Evolutionary conservation across 2,113 vertebrate genomes (phyloP).

Genomic region (mouse (Mus musculus)): DNA sequence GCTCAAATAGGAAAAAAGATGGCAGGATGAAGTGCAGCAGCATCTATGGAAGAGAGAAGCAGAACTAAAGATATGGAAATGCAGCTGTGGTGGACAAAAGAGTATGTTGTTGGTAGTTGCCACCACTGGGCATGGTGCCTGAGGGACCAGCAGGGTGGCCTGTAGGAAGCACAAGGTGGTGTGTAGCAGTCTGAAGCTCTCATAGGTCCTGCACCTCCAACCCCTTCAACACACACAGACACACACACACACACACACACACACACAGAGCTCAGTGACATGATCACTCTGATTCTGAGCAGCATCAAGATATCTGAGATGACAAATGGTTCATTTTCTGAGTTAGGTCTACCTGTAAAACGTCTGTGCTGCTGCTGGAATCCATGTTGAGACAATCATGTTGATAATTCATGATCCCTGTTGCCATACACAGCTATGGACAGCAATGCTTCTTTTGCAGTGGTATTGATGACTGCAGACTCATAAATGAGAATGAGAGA

Average conservation of each 20-base stretch:
- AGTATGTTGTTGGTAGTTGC: neutral
- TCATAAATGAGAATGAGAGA: neutral
- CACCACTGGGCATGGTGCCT: neutral
- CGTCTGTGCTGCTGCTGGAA: neutral
- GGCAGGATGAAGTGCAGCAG: neutral
- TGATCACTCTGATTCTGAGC: neutral
- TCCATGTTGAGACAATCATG: neutral
- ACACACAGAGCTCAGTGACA: too few relatives aligned
- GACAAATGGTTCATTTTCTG: neutral
- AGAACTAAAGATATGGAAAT: neutral
- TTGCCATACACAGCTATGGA: neutral
- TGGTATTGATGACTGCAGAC: neutral
- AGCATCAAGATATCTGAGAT: neutral
- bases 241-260: too few relatives aligned
- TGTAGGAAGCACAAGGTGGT: neutral
- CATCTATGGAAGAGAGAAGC: neutral
- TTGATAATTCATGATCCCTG: neutral
- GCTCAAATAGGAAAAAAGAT: neutral
- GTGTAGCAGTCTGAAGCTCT: neutral
- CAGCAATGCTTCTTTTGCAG: neutral
- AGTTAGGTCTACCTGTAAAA: neutral
- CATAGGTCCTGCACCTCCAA: neutral
- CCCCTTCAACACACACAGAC: neutral
- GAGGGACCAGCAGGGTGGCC: neutral
- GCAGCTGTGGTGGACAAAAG: neutral